phyloP scores from a whole-genome alignment of 1,140 invertebrate genomes.

The Ips nitidus region DNA sequence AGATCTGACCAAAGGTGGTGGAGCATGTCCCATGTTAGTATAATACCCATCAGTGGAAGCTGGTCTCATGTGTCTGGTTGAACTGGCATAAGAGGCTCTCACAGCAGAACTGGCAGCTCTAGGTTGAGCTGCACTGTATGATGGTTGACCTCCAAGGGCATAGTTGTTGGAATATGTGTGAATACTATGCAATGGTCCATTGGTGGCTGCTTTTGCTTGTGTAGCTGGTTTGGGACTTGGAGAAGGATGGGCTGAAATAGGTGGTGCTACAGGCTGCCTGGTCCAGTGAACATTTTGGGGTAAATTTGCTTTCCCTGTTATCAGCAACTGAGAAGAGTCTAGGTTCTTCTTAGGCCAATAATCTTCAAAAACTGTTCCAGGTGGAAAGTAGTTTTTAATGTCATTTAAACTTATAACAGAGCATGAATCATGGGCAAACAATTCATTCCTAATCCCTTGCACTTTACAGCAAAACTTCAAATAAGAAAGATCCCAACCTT shows the following conservation, averaged over 20 bases:
- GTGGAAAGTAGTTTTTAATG: constrained; percentile 88
- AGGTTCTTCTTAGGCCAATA: constrained; percentile 88
- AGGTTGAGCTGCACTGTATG: constrained; percentile 43
- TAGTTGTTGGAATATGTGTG: constrained; percentile 41
- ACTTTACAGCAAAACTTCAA: constrained; percentile 94
- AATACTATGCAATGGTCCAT: constrained; percentile 44
- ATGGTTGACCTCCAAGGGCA: constrained; percentile 40
- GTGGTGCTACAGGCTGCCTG: constrained; percentile 57
- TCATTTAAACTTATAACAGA: constrained; percentile 85
- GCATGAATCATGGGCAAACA: constrained; percentile 86
- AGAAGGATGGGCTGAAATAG: constrained; percentile 48
- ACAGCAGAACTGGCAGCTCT: constrained; percentile 42
- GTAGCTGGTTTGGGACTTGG: constrained; percentile 56
- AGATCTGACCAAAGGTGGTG: constrained; percentile 60
- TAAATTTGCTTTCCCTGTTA: constrained; percentile 57
- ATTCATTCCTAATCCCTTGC: constrained; percentile 86
- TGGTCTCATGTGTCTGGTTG: constrained; percentile 48
- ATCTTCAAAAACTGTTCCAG: constrained; percentile 84
- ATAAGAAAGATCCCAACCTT: constrained; percentile 89
- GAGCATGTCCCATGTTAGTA: constrained; percentile 53
- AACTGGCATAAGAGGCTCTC: constrained; percentile 52
- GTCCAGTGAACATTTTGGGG: constrained; percentile 63
- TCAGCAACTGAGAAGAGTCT: constrained; percentile 70
- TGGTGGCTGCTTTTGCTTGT: constrained; percentile 55
- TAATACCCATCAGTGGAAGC: constrained; percentile 34